Conservation (phyloP, 2,113 vertebrate species). For the Irena cyanogastra region DNA sequence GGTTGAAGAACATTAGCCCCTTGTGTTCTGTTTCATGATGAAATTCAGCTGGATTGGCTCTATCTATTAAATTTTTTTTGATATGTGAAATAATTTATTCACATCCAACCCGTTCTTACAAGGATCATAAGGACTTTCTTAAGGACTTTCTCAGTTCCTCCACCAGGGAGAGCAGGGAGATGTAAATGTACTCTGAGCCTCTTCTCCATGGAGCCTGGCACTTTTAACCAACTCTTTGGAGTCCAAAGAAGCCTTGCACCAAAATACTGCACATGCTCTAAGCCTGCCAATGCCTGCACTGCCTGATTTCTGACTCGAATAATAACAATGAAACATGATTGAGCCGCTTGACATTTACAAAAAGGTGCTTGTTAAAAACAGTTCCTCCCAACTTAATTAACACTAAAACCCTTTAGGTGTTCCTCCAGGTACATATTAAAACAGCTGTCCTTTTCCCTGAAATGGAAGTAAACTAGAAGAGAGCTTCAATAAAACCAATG, state of each 20-base stretch:
- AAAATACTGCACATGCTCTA: neutral
- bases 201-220: fast-evolving
- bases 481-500: slow-evolving; percentile 66
- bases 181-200: fast-evolving
- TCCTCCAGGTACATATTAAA: slow-evolving; percentile 47
- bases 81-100: neutral
- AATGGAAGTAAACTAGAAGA: slow-evolving; percentile 55
- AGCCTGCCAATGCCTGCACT: neutral
- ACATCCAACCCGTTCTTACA: neutral
- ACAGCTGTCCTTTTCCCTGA: slow-evolving; percentile 58
- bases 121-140: neutral
- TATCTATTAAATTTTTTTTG: neutral
- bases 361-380: slow-evolving; percentile 53
- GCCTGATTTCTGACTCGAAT: neutral
- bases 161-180: neutral
- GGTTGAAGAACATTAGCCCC: neutral
- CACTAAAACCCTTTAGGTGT: slow-evolving; percentile 43
- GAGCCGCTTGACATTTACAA: slow-evolving; percentile 39
- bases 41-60: neutral
- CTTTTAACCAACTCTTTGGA: neutral
- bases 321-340: neutral
- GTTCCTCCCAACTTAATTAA: slow-evolving; percentile 63
- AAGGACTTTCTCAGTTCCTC: neutral
- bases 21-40: neutral
- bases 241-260: neutral